Evolutionary conservation across 1,140 invertebrate species (phyloP).

Genomic region (Thaumetopoea pityocampa): DNA sequence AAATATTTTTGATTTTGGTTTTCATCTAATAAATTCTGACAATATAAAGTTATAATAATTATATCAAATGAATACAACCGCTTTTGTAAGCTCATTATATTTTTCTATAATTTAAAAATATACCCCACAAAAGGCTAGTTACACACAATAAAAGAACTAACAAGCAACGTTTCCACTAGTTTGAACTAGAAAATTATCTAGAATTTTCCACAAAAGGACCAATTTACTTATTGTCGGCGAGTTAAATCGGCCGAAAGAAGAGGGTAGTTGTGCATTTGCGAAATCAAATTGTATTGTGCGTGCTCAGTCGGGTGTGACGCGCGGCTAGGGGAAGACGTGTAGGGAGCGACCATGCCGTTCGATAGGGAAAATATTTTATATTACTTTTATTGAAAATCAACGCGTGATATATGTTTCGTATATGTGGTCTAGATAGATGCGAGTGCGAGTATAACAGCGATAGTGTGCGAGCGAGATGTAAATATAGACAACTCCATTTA

Average conservation of each 20-base stretch:
- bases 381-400: too few species aligned
- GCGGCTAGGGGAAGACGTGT: slow-evolving; percentile 29
- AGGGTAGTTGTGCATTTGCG: slow-evolving; percentile 39
- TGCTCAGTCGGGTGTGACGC: slow-evolving; percentile 35
- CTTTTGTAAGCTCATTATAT: too few species aligned
- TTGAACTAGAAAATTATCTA: slow-evolving; percentile 49
- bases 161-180: slow-evolving; percentile 47
- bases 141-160: slow-evolving; percentile 31
- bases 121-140: slow-evolving; percentile 18
- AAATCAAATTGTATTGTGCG: slow-evolving; percentile 50
- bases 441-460: too few species aligned
- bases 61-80: too few species aligned
- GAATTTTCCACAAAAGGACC: slow-evolving; percentile 35
- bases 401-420: slow-evolving; percentile 3
- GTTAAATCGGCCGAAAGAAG: slow-evolving; percentile 35
- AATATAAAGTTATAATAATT: too few species aligned
- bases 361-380: slow-evolving; percentile 2
- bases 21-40: too few species aligned
- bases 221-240: slow-evolving; percentile 38
- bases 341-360: neutral
- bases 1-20: too few species aligned
- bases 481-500: neutral
- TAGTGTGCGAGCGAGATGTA: neutral
- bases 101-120: too few species aligned
- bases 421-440: neutral